Evolutionary conservation across 2,797 vertebrate species (phyloP).

Genomic region (Cirrhinus mrigala): DNA sequence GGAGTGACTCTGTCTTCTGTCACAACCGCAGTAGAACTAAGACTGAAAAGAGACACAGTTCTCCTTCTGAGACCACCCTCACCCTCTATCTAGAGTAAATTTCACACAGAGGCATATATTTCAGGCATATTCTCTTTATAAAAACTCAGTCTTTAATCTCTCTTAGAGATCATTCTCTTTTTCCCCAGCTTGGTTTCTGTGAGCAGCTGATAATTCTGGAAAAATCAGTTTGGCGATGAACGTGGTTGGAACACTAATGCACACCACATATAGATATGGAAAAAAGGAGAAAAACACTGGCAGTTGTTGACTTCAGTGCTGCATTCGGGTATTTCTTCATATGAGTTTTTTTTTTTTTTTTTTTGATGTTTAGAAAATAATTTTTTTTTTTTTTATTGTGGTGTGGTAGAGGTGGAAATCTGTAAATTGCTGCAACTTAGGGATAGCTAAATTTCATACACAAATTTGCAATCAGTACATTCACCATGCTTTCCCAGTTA

Average conservation of each 20-base stretch:
- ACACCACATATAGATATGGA: conserved; percentile 1
- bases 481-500: background rate
- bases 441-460: background rate
- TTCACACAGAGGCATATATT: background rate
- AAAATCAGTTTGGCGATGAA: background rate
- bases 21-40: conserved; percentile 28
- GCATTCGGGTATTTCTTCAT: background rate
- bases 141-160: conserved; percentile 4
- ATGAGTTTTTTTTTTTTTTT: background rate
- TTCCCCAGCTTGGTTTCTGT: conserved; percentile 6
- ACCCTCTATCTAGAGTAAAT: background rate
- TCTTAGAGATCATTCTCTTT: background rate
- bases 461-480: background rate
- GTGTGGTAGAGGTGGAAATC: background rate
- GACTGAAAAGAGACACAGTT: conserved; percentile 16
- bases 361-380: background rate
- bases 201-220: conserved; percentile 14
- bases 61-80: background rate
- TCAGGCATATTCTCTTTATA: background rate
- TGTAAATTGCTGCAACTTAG: background rate
- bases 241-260: conserved; percentile 9
- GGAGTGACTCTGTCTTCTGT: conserved; percentile 31
- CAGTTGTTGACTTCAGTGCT: background rate
- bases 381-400: background rate
- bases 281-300: background rate